These are phyloP conservation scores for Tadarida brasiliensis DNA, from an alignment of 2,797 vertebrate genomes.

Conservation along the genomic window DNA sequence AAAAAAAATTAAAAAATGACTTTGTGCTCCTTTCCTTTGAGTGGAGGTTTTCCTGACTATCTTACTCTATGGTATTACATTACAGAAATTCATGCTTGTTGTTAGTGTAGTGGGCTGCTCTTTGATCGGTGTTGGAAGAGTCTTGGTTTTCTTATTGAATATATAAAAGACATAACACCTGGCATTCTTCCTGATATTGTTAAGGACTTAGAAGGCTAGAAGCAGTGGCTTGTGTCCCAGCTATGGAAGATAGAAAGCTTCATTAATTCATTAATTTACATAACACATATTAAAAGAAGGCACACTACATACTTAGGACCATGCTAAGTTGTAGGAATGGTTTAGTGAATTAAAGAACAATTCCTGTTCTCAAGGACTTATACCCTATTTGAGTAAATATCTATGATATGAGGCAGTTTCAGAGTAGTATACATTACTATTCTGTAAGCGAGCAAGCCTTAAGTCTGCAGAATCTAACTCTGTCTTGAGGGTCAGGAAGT, in stretches of 20 bases:
- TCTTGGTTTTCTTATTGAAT: not conserved
- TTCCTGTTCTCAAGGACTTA: not conserved
- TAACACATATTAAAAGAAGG: not conserved
- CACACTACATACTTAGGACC: not conserved
- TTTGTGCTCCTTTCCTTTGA: not conserved
- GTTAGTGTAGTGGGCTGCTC: not conserved
- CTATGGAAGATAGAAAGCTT: slow-evolving; percentile 29
- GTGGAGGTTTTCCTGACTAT: not conserved
- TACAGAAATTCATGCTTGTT: not conserved
- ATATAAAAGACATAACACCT: not conserved
- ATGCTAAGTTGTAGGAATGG: not conserved
- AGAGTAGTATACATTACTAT: not conserved
- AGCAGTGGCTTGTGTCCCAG: not conserved
- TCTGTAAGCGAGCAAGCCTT: not conserved
- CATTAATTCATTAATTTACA: slow-evolving; percentile 14
- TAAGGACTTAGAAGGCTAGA: slow-evolving; percentile 44
- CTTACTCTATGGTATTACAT: not conserved
- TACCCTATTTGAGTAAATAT: not conserved
- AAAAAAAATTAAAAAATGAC: not conserved
- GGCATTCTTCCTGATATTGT: not conserved
- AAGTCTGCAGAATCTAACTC: not conserved
- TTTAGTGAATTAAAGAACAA: slow-evolving; percentile 34
- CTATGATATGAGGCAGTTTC: not conserved
- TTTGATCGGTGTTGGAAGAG: not conserved
- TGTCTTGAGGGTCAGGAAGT: not conserved